Percentiles rank a stretch among this genome's conserved stretches.
phyloP scores from a whole-genome alignment of 2,797 vertebrate genomes.

The Brachyrhaphis roseni region DNA sequence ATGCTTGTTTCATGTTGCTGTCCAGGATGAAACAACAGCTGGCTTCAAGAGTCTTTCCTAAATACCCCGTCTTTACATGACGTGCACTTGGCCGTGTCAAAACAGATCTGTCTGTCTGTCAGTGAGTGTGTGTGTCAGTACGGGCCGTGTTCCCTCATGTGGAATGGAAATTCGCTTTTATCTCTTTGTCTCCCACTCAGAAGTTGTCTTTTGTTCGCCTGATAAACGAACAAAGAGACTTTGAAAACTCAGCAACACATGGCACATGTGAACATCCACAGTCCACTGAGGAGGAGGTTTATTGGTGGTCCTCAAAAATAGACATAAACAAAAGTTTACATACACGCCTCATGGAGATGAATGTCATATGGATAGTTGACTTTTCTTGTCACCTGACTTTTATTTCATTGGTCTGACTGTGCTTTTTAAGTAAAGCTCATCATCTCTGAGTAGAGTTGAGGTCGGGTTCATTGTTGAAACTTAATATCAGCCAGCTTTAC shows the following conservation, averaged over 20 bases:
- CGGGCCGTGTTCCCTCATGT: slow-evolving; percentile 39
- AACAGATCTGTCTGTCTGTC: slow-evolving; percentile 29
- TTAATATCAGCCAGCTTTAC: neutral
- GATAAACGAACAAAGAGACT: slow-evolving; percentile 36
- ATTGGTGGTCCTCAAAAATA: neutral
- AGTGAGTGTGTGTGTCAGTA: slow-evolving; percentile 19
- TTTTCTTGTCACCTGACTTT: neutral
- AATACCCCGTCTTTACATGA: slow-evolving; percentile 1
- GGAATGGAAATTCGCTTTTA: slow-evolving; percentile 36
- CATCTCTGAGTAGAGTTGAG: neutral
- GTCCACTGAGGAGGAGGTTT: slow-evolving; percentile 20
- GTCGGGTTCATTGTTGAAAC: neutral
- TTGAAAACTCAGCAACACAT: slow-evolving; percentile 22
- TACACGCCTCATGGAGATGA: neutral
- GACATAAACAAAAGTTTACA: neutral
- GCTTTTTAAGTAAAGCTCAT: neutral
- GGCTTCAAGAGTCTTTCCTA: neutral
- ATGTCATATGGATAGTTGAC: neutral
- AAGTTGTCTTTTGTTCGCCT: slow-evolving; percentile 24
- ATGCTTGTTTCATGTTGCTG: neutral
- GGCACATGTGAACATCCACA: slow-evolving; percentile 30
- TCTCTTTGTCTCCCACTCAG: slow-evolving; percentile 35
- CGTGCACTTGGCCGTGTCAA: slow-evolving; percentile 28
- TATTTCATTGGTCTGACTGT: neutral
- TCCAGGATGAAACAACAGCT: neutral